These are phyloP conservation scores for Sebastes itinus DNA, from an alignment of 2,797 vertebrate species.

Conservation along the genomic window DNA sequence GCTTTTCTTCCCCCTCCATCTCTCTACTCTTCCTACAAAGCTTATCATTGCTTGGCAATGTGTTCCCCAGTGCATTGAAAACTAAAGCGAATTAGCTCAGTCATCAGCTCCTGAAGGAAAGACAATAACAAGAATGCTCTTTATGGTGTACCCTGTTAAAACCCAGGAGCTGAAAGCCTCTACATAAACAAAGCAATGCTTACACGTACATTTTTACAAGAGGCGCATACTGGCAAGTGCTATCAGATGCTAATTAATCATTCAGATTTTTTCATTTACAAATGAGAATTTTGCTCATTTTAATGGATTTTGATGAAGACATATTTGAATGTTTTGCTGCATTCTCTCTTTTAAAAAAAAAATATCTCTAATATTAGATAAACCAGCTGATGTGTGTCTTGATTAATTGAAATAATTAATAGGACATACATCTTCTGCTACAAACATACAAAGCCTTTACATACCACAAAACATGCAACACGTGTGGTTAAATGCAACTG, in stretches of 20 bases:
- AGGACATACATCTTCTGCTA: background rate
- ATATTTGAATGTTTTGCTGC: background rate
- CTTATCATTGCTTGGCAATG: slow-evolving; percentile 96
- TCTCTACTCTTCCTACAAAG: slow-evolving; percentile 87
- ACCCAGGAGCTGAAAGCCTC: slow-evolving; percentile 68
- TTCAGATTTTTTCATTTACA: background rate
- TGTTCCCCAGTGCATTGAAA: slow-evolving; percentile 96
- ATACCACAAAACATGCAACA: background rate
- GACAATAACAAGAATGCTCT: slow-evolving; percentile 96
- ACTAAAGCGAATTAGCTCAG: slow-evolving; percentile 99
- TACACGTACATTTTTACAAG: slow-evolving; percentile 59
- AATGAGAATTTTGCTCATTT: background rate
- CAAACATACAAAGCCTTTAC: background rate
- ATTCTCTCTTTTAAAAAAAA: background rate
- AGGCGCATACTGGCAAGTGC: slow-evolving; percentile 15
- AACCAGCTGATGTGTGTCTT: background rate
- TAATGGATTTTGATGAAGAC: slow-evolving; percentile 6
- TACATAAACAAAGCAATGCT: slow-evolving; percentile 72
- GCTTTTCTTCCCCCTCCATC: slow-evolving; percentile 83
- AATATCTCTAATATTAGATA: background rate
- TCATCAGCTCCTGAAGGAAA: slow-evolving; percentile 96
- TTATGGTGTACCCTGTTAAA: slow-evolving; percentile 92
- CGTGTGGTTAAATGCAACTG: background rate
- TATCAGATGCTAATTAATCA: slow-evolving; percentile 37
- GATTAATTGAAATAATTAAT: background rate